Evolutionary conservation across 2,113 vertebrate genomes (phyloP).

Genomic region (Archilochus colubris): DNA sequence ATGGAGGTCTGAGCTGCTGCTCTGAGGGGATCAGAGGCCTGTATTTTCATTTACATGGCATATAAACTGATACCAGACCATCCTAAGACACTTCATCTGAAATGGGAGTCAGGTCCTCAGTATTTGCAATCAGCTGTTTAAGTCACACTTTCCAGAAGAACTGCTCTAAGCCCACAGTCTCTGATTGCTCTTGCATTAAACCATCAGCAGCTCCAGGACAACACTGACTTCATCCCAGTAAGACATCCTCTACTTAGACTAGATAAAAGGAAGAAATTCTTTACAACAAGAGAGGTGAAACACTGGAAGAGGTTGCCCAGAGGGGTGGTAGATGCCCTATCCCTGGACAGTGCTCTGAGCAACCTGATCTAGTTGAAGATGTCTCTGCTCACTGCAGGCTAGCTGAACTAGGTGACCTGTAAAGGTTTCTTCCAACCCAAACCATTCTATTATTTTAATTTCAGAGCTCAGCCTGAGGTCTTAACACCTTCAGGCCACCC

Average conservation of each 20-base stretch:
- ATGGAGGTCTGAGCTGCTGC: neutral
- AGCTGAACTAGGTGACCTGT: too few species aligned
- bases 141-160: neutral
- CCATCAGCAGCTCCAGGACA: neutral
- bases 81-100: neutral
- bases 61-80: neutral
- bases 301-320: too few species aligned
- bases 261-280: too few species aligned
- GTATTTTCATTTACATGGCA: neutral
- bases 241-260: neutral
- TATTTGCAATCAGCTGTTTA: neutral
- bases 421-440: too few species aligned
- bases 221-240: neutral
- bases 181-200: too few species aligned
- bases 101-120: rapidly evolving
- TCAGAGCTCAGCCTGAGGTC: neutral
- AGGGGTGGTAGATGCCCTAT: too few species aligned
- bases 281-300: too few species aligned
- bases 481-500: rapidly evolving
- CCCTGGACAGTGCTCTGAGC: too few species aligned
- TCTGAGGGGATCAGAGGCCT: neutral
- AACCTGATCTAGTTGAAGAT: too few species aligned
- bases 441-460: neutral
- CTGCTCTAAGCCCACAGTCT: neutral
- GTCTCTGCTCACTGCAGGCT: too few species aligned